Evolutionary conservation across 2,113 vertebrate genomes (phyloP), one percentile per base, ranked within the genome.

Genomic region (Lipotes vexillifer): DNA sequence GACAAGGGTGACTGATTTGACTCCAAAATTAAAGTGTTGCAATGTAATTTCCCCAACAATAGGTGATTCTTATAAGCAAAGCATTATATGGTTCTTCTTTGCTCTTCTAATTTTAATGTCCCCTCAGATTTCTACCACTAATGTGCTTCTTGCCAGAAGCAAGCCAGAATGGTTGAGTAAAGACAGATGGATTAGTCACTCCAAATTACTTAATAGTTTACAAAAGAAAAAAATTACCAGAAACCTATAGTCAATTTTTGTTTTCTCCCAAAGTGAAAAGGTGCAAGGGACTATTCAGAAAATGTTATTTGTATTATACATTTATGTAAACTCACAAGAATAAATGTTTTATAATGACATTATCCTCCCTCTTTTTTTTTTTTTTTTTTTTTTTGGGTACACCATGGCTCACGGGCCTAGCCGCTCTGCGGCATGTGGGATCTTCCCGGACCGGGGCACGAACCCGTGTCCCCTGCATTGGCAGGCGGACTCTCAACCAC

Each of bases 261-360:
- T 97, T 98, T 98, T 92, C 89, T 96, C 77, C 77, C 94, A 92
- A 98, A 96, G 83, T 88, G 83, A 95, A 93, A 97, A 94, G 77
- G 11, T 77, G 38, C 92, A 94, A 31, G 38, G 61, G 92, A 85
- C 91, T 97, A 96, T 96, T 98, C 83, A 97, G 93, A 97, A 98
- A 98, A 92, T 88, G 83, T 91, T 57, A 94, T 98, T 98, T 98
- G 97, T 87, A 98, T 97, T 98, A 97, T 97, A 96, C 66, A 95
- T 98, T 98, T 98, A 98, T 98, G 97, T 93, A 98, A 99, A 98
- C 98, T 96, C 90, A 94, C 87, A 93, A 96, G 95, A 98, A 98
- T 98, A 98, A 98, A 97, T 98, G 97, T 94, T 98, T 98, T 96
- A 86, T 94, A 93, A 75, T 95, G 98, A 98, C 98, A 98, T 98